Percentiles rank a stretch among this genome's conserved stretches.
phyloP scores from a whole-genome alignment of 2,888 invertebrate species.

The Tortrix viridana region DNA sequence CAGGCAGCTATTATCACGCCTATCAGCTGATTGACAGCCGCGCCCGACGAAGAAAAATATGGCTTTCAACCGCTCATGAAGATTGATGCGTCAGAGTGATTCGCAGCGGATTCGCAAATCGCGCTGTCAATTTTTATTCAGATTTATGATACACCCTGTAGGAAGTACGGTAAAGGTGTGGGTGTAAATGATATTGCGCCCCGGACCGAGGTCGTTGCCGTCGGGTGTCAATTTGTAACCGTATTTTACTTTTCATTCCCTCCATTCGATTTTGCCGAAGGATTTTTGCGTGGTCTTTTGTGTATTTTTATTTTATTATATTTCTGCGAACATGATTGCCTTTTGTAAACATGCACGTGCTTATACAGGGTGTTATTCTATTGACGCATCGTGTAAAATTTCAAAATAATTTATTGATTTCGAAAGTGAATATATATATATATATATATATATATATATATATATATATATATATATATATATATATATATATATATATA shows the following conservation, averaged over 20 bases:
- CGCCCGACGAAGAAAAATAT: constrained; percentile 73
- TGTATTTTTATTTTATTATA: background rate
- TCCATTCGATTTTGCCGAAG: background rate
- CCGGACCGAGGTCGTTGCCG: constrained; percentile 6
- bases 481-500: too few species aligned
- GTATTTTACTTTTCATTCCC: constrained; percentile 11
- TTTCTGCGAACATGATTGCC: background rate
- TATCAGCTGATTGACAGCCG: constrained; percentile 74
- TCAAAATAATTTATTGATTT: too few species aligned
- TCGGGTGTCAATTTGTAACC: constrained; percentile 21
- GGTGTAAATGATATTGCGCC: constrained; percentile 10
- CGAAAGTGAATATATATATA: too few species aligned
- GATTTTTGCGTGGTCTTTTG: constrained; percentile 1
- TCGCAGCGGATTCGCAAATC: constrained; percentile 53
- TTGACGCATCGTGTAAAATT: too few species aligned
- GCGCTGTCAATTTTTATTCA: constrained; percentile 48
- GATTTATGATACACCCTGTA: constrained; percentile 39
- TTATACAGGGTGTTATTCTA: too few species aligned
- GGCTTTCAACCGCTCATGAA: constrained; percentile 72
- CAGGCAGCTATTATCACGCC: constrained; percentile 55
- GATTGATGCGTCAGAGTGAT: constrained; percentile 67
- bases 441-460: too few species aligned
- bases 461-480: too few species aligned
- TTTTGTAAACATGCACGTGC: too few species aligned
- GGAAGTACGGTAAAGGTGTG: constrained; percentile 18